These are phyloP conservation scores for Microplitis manilae DNA, from an alignment of 2,888 invertebrate genomes.

Conservation along the genomic window DNA sequence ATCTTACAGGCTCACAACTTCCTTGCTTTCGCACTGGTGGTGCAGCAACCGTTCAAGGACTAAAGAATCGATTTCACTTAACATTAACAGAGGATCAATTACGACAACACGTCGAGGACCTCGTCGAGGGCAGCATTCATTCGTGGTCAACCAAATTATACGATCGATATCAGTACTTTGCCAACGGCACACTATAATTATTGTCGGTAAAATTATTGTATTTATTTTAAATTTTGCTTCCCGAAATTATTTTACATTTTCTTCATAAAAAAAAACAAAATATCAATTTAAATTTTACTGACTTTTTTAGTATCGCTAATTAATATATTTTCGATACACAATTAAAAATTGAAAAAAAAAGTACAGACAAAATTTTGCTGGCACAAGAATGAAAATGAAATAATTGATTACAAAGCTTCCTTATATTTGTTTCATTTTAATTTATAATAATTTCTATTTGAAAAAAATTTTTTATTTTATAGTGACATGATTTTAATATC, in stretches of 20 bases:
- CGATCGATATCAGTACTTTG: slow-evolving; percentile 99
- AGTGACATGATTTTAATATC: background rate
- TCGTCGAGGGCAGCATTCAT: slow-evolving; percentile 95
- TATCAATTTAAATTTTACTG: too few species aligned
- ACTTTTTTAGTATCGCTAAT: too few species aligned
- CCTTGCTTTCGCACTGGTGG: slow-evolving; percentile 97
- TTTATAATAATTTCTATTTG: background rate
- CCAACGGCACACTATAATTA: slow-evolving; percentile 91
- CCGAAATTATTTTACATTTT: background rate
- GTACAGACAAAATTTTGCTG: too few species aligned
- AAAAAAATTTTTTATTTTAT: background rate
- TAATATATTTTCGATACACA: too few species aligned
- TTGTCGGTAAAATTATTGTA: slow-evolving; percentile 18
- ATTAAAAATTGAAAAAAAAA: too few species aligned
- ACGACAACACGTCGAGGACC: slow-evolving; percentile 89
- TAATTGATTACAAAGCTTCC: background rate
- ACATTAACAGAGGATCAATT: slow-evolving; percentile 96
- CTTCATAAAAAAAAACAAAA: background rate
- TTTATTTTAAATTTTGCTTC: slow-evolving; percentile 15
- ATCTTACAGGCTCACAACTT: slow-evolving; percentile 87
- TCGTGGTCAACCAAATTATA: slow-evolving; percentile 98
- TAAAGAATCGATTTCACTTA: slow-evolving; percentile 95
- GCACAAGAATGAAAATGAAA: background rate
- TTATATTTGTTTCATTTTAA: background rate
- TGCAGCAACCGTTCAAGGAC: slow-evolving; percentile 88